phyloP scores from a whole-genome alignment of 2,888 invertebrate species.

The Leptopilina myrica region DNA sequence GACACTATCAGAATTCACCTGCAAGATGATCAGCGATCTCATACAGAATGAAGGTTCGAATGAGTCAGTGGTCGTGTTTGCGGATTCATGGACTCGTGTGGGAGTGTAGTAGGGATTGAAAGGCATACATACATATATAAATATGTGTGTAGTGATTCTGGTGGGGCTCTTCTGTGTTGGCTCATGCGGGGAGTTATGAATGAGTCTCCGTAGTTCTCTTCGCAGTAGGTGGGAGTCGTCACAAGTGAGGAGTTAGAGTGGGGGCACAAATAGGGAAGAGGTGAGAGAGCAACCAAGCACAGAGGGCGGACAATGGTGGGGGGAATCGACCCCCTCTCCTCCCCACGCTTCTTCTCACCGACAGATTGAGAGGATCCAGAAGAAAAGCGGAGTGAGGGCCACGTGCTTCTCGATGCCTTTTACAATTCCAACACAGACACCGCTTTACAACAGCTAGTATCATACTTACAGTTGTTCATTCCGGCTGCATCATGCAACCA shows the following conservation, averaged over 20 bases:
- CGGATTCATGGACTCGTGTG: conserved; percentile 29
- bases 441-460: conserved; percentile 54
- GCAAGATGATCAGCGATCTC: conserved; percentile 26
- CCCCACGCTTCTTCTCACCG: no score
- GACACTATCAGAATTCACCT: conserved; percentile 27
- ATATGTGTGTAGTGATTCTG: conserved; percentile 21
- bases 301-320: conserved; percentile 54
- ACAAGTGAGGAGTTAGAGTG: conserved; percentile 57
- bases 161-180: conserved; percentile 47
- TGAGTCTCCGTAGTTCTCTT: conserved; percentile 63
- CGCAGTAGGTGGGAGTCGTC: conserved; percentile 55
- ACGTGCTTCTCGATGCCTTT: conserved; percentile 68
- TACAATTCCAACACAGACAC: conserved; percentile 63
- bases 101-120: conserved; percentile 52
- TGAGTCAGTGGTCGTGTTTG: conserved; percentile 35
- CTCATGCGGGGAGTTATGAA: conserved; percentile 71
- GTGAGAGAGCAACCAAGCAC: conserved; percentile 51
- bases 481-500: background rate
- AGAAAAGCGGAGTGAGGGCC: conserved; percentile 69
- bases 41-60: conserved; percentile 12
- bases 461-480: conserved; percentile 59
- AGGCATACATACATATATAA: background rate
- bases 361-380: conserved; percentile 49
- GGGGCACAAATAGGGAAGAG: conserved; percentile 50
- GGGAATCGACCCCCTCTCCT: conserved; percentile 28